Conservation (phyloP, 2,797 vertebrate species). For the Channallabes apus region DNA sequence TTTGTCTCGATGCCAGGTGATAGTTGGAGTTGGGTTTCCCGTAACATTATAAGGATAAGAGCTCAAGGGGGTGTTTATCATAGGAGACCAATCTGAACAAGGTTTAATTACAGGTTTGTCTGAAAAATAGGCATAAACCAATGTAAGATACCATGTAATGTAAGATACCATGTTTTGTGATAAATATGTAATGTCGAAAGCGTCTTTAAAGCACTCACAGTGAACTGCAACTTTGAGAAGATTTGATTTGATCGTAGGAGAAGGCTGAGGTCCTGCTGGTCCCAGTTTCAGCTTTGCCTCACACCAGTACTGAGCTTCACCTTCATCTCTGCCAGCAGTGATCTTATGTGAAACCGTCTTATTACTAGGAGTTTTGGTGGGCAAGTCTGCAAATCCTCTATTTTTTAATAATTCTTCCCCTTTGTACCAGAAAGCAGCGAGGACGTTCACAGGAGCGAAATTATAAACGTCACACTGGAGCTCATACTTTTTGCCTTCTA, state of each 20-base stretch:
- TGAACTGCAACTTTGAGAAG: too few species aligned
- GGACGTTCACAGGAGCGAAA: constrained; percentile 57
- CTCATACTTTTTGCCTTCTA: constrained; percentile 36
- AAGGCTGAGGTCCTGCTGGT: too few species aligned
- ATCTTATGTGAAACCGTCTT: neutral
- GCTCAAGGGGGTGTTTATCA: constrained; percentile 35
- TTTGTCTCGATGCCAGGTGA: neutral
- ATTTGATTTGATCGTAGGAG: too few species aligned
- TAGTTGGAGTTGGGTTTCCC: constrained; percentile 60
- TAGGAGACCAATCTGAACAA: fast-evolving
- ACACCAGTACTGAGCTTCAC: neutral
- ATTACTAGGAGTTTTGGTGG: constrained; percentile 20
- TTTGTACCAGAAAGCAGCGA: constrained; percentile 63
- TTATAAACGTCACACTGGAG: constrained; percentile 65
- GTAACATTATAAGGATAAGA: constrained; percentile 15
- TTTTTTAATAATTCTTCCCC: constrained; percentile 36
- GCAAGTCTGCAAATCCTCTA: neutral
- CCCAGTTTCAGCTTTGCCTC: constrained; percentile 60
- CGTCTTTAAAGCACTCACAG: neutral
- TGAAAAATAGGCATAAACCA: constrained; percentile 41
- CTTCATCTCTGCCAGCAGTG: neutral
- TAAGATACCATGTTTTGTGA: too few species aligned
- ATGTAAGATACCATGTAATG: too few species aligned
- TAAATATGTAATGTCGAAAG: too few species aligned
- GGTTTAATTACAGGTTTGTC: constrained; percentile 52